A percentile compares a stretch with the other conserved stretches of the same genome.
Evolutionary conservation across 1,140 invertebrate genomes (phyloP).

Genomic region (Potamilus streckersoni): DNA sequence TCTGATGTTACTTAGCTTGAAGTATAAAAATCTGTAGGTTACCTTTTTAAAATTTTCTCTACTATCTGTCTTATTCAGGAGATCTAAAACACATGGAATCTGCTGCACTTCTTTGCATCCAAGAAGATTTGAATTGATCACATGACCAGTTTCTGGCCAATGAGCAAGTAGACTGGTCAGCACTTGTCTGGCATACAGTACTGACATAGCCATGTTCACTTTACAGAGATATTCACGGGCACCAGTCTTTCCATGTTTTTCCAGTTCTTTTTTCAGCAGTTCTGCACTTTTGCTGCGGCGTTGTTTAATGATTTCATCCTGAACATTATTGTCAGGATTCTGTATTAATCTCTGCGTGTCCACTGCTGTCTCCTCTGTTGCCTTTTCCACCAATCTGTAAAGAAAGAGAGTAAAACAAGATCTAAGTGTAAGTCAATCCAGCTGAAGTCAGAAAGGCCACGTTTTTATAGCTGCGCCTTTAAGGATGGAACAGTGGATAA

Average conservation of each 20-base stretch:
- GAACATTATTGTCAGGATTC: conserved; percentile 49
- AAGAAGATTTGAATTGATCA: conserved; percentile 59
- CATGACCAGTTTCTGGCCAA: conserved; percentile 57
- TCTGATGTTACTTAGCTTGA: not conserved
- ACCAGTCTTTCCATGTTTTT: conserved; percentile 56
- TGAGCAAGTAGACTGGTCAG: conserved; percentile 59
- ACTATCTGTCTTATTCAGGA: conserved; percentile 60
- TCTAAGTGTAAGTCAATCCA: no score
- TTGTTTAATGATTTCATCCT: conserved; percentile 55
- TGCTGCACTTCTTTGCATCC: conserved; percentile 60
- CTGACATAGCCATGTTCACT: conserved; percentile 60
- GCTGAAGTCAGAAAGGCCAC: no score
- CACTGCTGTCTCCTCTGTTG: conserved; percentile 51
- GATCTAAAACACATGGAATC: conserved; percentile 63
- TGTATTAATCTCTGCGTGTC: conserved; percentile 54
- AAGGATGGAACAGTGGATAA: no score
- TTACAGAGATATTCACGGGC: conserved; percentile 56
- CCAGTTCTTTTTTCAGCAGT: conserved; percentile 60
- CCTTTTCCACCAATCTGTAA: conserved; percentile 49
- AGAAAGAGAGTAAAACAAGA: not conserved
- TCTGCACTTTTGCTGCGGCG: conserved; percentile 56
- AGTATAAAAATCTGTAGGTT: not conserved
- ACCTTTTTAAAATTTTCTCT: conserved; percentile 58
- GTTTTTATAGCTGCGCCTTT: no score
- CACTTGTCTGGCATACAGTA: conserved; percentile 62